phyloP scores from a whole-genome alignment of 2,113 vertebrate species.

The Ovibos moschatus region DNA sequence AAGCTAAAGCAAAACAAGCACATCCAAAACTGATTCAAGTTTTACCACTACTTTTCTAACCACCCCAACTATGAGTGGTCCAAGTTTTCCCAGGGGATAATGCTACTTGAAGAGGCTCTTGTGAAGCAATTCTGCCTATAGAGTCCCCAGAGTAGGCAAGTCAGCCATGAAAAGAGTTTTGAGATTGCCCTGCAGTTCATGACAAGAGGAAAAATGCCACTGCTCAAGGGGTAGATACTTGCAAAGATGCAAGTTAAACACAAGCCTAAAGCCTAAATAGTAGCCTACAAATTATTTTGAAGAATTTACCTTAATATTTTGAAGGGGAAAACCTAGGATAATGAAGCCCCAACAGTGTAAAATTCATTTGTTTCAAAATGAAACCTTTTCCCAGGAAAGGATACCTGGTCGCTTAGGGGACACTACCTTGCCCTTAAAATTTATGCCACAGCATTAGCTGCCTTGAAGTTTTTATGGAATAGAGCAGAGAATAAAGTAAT shows the following conservation, averaged over 20 bases:
- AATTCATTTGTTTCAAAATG: conserved; percentile 13
- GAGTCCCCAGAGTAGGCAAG: neutral
- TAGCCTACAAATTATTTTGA: neutral
- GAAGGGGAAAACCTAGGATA: neutral
- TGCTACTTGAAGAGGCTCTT: neutral
- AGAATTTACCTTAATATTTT: neutral
- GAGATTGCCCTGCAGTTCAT: conserved; percentile 18
- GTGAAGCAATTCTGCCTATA: neutral
- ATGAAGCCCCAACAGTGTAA: neutral
- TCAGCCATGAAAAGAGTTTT: neutral
- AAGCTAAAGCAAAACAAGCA: neutral
- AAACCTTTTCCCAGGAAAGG: neutral
- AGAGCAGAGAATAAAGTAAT: neutral
- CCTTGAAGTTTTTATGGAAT: neutral
- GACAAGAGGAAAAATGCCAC: neutral
- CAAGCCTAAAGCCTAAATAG: neutral
- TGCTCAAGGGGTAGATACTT: neutral
- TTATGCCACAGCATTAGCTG: neutral
- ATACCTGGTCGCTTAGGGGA: neutral
- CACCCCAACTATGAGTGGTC: neutral
- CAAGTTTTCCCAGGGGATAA: neutral
- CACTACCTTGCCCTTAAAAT: neutral
- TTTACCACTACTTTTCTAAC: neutral
- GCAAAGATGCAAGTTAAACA: neutral
- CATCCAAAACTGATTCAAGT: neutral